Percentiles rank a stretch among this genome's conserved stretches.
phyloP scores from a whole-genome alignment of 2,888 invertebrate genomes.

The Eupithecia inturbata region DNA sequence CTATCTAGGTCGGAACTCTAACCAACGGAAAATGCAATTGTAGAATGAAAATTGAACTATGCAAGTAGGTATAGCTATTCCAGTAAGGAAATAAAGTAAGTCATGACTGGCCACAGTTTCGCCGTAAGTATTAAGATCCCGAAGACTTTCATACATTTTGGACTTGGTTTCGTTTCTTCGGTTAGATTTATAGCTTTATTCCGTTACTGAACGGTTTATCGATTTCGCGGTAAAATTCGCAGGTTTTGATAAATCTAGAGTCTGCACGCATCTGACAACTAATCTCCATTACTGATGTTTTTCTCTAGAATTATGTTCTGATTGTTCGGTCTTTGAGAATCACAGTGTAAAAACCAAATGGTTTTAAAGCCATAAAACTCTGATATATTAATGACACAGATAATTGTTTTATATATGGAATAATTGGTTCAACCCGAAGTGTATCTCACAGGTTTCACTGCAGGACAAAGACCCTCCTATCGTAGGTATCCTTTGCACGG shows the following conservation, averaged over 20 bases:
- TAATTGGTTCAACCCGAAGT: not conserved
- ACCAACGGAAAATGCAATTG: constrained; percentile 19
- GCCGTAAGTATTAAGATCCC: not conserved
- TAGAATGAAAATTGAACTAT: constrained; percentile 21
- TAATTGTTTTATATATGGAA: not conserved
- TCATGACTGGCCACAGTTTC: not conserved
- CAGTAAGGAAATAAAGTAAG: not conserved
- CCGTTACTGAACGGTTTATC: constrained; percentile 16
- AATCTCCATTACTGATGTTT: constrained; percentile 20
- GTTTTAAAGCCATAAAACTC: not conserved
- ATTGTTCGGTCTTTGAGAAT: constrained; percentile 27
- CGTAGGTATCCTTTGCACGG: not conserved
- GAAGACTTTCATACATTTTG: not conserved
- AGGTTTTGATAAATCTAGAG: constrained; percentile 6
- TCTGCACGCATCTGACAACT: not conserved
- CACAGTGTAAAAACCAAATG: not conserved
- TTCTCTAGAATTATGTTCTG: constrained; percentile 29
- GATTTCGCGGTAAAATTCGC: constrained; percentile 9
- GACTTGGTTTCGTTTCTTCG: constrained; percentile 2
- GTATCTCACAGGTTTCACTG: constrained; percentile 2
- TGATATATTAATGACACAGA: not conserved
- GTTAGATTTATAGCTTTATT: not conserved
- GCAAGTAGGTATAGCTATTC: no score
- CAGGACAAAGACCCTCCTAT: not conserved
- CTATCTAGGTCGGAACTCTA: constrained; percentile 22